A percentile compares a stretch with the other conserved stretches of the same genome.
Evolutionary conservation across 1,140 invertebrate genomes (phyloP).

Genomic region (Chelonus insularis): DNA sequence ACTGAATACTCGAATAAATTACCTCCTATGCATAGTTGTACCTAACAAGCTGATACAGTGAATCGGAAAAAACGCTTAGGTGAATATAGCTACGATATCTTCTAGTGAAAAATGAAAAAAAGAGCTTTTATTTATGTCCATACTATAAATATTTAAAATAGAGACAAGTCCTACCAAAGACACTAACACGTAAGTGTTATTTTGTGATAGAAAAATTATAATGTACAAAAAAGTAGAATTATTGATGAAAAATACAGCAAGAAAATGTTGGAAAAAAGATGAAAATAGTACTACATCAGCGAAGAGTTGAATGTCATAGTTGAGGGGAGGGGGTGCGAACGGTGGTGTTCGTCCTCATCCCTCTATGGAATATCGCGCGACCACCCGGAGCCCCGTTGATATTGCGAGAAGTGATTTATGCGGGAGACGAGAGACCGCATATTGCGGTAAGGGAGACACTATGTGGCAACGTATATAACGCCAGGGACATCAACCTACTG

Average conservation of each 20-base stretch:
- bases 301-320: conserved; percentile 19
- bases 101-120: too few relatives aligned
- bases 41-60: too few relatives aligned
- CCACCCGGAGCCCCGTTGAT: conserved; percentile 45
- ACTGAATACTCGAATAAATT: too few relatives aligned
- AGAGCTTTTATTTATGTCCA: too few relatives aligned
- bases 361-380: conserved; percentile 35
- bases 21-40: too few relatives aligned
- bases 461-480: conserved; percentile 11
- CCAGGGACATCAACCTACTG: conserved; percentile 29
- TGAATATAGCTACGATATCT: too few relatives aligned
- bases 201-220: conserved; percentile 6
- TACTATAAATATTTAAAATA: conserved; percentile 26
- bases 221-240: not conserved
- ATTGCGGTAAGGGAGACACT: conserved; percentile 46
- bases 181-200: too few relatives aligned
- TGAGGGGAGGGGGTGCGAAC: conserved; percentile 35
- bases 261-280: not conserved
- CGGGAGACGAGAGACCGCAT: conserved; percentile 47
- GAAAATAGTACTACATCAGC: conserved; percentile 14
- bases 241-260: not conserved
- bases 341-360: conserved; percentile 29
- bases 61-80: too few relatives aligned
- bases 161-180: conserved; percentile 21
- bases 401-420: conserved; percentile 58